These are phyloP conservation scores for Notamacropus eugenii DNA, from an alignment of 2,797 vertebrate genomes.

Conservation along the genomic window DNA sequence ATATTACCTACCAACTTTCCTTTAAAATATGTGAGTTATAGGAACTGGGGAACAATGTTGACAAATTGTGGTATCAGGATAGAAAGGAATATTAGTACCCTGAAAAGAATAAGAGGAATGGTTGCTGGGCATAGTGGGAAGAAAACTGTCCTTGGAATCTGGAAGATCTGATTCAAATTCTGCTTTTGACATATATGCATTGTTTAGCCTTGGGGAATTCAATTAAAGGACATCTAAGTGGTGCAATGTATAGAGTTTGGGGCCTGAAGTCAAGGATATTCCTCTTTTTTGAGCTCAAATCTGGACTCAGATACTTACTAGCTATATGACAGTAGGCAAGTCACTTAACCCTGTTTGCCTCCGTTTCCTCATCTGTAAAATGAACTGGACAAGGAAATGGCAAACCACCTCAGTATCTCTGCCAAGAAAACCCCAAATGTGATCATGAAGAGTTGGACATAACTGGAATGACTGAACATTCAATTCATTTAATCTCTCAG, in stretches of 20 bases:
- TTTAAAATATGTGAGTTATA: neutral
- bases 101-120: neutral
- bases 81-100: neutral
- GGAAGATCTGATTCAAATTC: neutral
- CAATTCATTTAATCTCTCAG: neutral
- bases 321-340: neutral
- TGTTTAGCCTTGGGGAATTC: neutral
- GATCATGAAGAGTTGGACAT: neutral
- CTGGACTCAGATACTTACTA: neutral
- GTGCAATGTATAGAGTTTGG: neutral
- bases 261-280: neutral
- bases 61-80: neutral
- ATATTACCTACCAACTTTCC: neutral
- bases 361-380: neutral
- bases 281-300: neutral
- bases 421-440: neutral
- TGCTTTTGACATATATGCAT: neutral
- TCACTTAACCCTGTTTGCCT: neutral
- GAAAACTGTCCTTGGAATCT: neutral
- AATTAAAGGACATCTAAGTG: neutral
- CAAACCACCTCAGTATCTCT: neutral
- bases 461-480: neutral
- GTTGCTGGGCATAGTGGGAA: neutral
- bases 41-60: neutral
- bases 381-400: neutral